Base-by-base conservation (phyloP, 2,797 vertebrate genomes). In the Phaenicophaeus curvirostris region DNA sequence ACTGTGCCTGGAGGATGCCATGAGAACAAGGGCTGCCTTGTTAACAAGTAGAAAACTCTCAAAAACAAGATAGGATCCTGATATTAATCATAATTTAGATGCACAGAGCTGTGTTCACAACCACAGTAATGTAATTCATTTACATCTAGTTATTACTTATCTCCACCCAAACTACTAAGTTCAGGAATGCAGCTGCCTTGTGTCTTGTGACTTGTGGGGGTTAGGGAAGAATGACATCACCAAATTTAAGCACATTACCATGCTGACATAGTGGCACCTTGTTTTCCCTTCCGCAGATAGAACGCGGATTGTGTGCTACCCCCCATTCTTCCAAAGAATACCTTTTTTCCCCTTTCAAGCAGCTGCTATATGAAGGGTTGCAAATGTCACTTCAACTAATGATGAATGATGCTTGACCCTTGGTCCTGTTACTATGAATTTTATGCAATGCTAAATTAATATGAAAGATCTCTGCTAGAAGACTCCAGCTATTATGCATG, bases 351-450 rank as follows among this genome's bases (percentile, higher is more conserved):
- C 94, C 96, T 97, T 97, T 97, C 97, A 96, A 96, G 97, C 98
- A 98, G 98, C 98, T 98, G 98, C 96, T 95, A 93, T 97, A 97
- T 97, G 98, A 98, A 98, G 98, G 98, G 98, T 98, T 98, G 98
- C 98, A 99, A 99, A 99, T 99, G 99, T 99, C 99, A 99, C 99
- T 99, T 98, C 98, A 98, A 97, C 97, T 98, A 98, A 98, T 99
- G 99, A 99, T 99, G 98, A 99, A 99, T 99, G 99, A 98, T 98
- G 97, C 98, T 99, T 99, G 99, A 99, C 99, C 99, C 97, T 97
- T 91, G 96, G 97, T 98, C 95, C 97, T 96, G 97, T 97, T 98
- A 98, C 97, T 97, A 96, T 96, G 98, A 98, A 98, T 98, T 98
- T 98, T 98, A 98, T 97, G 96, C 97, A 98, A 98, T 97, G 97